phyloP scores from a whole-genome alignment of 2,797 vertebrate species.

The Macropodus opercularis region DNA sequence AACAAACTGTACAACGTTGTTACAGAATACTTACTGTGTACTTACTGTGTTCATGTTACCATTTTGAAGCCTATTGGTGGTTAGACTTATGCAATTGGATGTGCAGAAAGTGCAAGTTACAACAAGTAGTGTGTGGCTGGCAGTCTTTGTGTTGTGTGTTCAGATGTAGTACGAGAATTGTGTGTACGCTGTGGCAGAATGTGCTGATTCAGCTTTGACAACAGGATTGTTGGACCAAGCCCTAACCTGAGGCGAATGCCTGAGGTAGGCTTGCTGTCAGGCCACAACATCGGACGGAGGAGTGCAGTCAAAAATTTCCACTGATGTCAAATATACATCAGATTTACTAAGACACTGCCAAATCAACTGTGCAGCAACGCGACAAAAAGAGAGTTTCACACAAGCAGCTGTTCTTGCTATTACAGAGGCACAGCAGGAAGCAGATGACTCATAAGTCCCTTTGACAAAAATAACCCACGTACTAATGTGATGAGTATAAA shows the following conservation, averaged over 20 bases:
- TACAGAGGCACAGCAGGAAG: neutral
- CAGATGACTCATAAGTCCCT: neutral
- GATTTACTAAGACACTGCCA: conserved; percentile 2
- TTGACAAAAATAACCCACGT: neutral
- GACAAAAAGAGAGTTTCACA: neutral
- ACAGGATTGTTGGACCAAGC: conserved; percentile 43
- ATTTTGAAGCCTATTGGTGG: too few species aligned
- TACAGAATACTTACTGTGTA: too few species aligned
- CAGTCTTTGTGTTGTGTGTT: conserved; percentile 1
- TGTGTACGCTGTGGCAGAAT: conserved; percentile 52
- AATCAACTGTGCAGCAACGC: conserved; percentile 11
- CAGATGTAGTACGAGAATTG: conserved; percentile 9
- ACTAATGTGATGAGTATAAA: neutral
- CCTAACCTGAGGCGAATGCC: conserved; percentile 51
- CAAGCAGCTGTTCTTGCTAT: neutral
- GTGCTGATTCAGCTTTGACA: conserved; percentile 62
- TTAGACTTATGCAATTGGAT: conserved; percentile 16
- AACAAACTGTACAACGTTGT: too few species aligned
- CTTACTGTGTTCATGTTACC: too few species aligned
- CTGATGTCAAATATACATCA: conserved; percentile 12
- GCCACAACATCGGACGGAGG: conserved; percentile 31
- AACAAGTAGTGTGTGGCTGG: conserved; percentile 19
- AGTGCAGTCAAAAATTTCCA: conserved; percentile 3
- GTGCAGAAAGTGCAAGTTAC: conserved; percentile 12
- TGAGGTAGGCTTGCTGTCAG: conserved; percentile 28